Percentiles rank a stretch among this genome's conserved stretches.
Conservation (phyloP, 2,888 invertebrate genomes). For the Drosophila cyrtoloma region DNA sequence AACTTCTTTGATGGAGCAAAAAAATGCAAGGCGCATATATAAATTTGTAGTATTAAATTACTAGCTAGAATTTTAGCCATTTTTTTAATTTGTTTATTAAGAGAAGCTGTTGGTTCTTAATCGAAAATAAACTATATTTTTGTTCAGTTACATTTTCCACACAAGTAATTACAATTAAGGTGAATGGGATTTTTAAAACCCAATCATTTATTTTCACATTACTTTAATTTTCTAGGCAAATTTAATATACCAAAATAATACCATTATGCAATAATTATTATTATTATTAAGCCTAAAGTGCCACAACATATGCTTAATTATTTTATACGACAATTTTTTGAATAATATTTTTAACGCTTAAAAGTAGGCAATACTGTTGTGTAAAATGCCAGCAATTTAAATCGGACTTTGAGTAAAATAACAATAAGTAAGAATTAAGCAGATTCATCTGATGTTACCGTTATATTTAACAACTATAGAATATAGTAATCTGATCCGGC, state of each 20-base stretch:
- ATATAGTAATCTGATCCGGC: no score
- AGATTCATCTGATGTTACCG: no score
- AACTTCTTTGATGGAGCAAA: not conserved
- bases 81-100: not conserved
- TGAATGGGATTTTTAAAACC: not conserved
- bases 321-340: not conserved
- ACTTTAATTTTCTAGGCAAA: not conserved
- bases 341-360: not conserved
- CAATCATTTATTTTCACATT: fast-evolving
- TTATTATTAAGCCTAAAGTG: conserved; percentile 14
- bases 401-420: not conserved
- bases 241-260: not conserved
- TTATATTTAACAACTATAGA: no score
- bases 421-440: no score
- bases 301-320: not conserved
- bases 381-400: not conserved
- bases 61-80: not conserved
- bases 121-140: not conserved
- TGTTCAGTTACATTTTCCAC: not conserved
- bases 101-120: not conserved
- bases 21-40: not conserved
- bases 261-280: not conserved
- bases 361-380: conserved; percentile 9
- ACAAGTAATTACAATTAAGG: not conserved
- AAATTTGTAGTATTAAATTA: not conserved